Evolutionary conservation across 2,113 vertebrate genomes (phyloP).

Genomic region (Gasterosteus nipponicus): DNA sequence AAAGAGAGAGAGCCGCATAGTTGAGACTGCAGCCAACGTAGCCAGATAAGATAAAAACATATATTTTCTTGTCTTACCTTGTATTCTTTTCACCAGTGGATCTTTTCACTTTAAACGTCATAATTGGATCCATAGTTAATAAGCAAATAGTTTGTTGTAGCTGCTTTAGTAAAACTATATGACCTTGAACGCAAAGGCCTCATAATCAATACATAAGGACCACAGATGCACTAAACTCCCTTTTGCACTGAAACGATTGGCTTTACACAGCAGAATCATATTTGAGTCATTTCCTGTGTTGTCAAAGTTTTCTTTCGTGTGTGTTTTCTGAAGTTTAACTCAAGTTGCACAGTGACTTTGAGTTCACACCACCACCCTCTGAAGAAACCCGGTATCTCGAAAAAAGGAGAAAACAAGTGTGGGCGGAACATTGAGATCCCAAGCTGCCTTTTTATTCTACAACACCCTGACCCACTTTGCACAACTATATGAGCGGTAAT

Average conservation of each 20-base stretch:
- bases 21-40: neutral
- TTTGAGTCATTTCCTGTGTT: neutral
- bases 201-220: neutral
- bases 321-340: conserved; percentile 7
- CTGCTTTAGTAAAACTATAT: neutral
- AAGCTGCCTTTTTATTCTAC: conserved; percentile 22
- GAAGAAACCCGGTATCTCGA: conserved; percentile 6
- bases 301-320: neutral
- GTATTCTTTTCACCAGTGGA: neutral
- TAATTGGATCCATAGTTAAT: neutral
- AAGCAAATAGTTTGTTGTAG: neutral
- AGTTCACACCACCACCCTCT: conserved; percentile 15
- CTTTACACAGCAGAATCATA: neutral
- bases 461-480: conserved; percentile 57
- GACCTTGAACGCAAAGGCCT: neutral
- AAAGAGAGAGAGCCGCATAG: neutral
- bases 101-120: neutral
- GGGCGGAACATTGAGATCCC: conserved; percentile 30
- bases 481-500: conserved; percentile 32
- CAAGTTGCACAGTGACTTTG: conserved; percentile 18
- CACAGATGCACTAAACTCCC: neutral
- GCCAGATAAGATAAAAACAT: neutral
- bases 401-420: conserved; percentile 11
- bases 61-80: neutral
- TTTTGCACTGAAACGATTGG: neutral